Base-by-base conservation (phyloP, 1,140 invertebrate species). In the Philopotamus ludificatus region DNA sequence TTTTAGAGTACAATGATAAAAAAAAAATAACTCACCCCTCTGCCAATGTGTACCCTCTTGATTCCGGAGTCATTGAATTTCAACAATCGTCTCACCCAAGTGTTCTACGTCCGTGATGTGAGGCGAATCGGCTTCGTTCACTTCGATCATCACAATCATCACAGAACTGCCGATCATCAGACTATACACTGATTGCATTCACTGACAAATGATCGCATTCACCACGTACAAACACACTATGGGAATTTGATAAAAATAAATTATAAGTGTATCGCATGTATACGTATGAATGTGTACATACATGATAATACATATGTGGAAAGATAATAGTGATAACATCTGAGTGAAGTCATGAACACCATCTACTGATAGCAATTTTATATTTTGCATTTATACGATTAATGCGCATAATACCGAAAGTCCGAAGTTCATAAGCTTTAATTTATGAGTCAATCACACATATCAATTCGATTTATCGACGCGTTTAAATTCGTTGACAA, bases 61-160 rank as follows among this genome's bases (percentile, higher is more conserved):
- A 63, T n/a, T 51, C 61, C 22, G 61, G 50, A 63, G 61, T 63
- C 61, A 63, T 63, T 54, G 45, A n/a, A n/a, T 34, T 34, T 34
- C 4, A 7, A 34, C 28, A 12, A 34, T 34, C 28, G 4, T 7
- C 28, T 12, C 28, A 4, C 28, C 12, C 12, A 34, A 34, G 28
- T 7, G 28, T 34, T 4, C 4, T 7, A 12, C 4, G 4, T 34
- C 28, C 4, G 12, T 34, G 28, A 12, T 12, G 4, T 34, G 28
- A 34, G 12, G 4, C 28, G n/a, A n/a, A n/a, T n/a, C n/a, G n/a
- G n/a, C 28, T 12, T 12, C 4, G 28, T 4, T 12, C 4, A 4
- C 28, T 34, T 12, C 28, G 4, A 4, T 34, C 28, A 34, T 34
- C 28, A 34, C 28, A 7, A 34, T 7, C 28, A 34, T 34, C 4